These are phyloP conservation scores for Macrotis lagotis DNA, from an alignment of 2,113 vertebrate genomes.

Conservation along the genomic window DNA sequence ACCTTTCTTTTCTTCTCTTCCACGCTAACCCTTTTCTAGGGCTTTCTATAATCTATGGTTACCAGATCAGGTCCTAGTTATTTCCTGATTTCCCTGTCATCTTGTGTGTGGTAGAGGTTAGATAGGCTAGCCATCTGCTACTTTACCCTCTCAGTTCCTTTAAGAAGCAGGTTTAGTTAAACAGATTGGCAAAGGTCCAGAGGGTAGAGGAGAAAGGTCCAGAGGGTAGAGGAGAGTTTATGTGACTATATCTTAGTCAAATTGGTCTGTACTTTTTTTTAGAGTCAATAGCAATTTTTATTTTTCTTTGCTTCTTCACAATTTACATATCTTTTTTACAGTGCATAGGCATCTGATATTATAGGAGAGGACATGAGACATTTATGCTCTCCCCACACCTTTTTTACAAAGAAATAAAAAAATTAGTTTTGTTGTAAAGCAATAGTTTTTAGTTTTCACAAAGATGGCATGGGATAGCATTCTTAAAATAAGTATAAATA, in stretches of 20 bases:
- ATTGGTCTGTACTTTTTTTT: slow-evolving; percentile 20
- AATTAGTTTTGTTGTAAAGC: slow-evolving; percentile 25
- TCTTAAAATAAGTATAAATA: slow-evolving; percentile 56
- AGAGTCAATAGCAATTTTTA: slow-evolving; percentile 29
- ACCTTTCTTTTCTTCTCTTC: slow-evolving; percentile 29
- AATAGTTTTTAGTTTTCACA: slow-evolving; percentile 39
- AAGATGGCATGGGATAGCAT: slow-evolving; percentile 30
- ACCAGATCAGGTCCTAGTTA: background rate
- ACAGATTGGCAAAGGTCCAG: slow-evolving; percentile 71
- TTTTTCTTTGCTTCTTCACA: slow-evolving; percentile 42
- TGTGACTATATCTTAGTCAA: slow-evolving; percentile 34
- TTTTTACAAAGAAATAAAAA: slow-evolving; percentile 2
- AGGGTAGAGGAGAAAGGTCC: slow-evolving; percentile 44
- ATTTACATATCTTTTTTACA: slow-evolving; percentile 34
- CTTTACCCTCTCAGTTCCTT: slow-evolving; percentile 63
- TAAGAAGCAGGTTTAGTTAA: slow-evolving; percentile 68
- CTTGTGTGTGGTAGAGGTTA: slow-evolving; percentile 62
- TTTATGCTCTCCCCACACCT: slow-evolving; percentile 31
- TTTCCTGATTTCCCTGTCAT: slow-evolving; percentile 35
- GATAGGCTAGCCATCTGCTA: slow-evolving; percentile 76
- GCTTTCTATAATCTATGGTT: slow-evolving; percentile 38
- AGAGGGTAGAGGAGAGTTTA: slow-evolving; percentile 1
- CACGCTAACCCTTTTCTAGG: slow-evolving; percentile 20
- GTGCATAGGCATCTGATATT: background rate
- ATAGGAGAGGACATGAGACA: slow-evolving; percentile 6